Evolutionary conservation across 2,797 vertebrate species (phyloP).

Genomic region (Falco cherrug): DNA sequence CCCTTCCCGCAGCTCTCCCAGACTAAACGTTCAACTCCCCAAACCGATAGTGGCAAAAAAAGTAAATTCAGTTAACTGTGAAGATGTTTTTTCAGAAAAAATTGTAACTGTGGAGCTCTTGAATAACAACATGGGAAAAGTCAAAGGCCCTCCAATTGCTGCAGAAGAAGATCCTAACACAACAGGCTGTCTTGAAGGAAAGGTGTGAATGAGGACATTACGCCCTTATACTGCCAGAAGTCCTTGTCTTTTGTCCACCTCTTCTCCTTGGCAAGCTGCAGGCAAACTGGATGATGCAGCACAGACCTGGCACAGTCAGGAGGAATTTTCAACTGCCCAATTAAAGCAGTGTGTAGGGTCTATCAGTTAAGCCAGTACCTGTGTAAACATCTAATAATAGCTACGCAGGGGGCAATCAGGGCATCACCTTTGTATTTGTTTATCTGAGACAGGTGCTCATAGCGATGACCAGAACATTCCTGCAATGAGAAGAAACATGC

Average conservation of each 20-base stretch:
- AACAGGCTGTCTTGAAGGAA: background rate
- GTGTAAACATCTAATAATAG: background rate
- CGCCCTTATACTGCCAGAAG: background rate
- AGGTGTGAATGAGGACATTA: background rate
- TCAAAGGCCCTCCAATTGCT: background rate
- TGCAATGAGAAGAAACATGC: background rate
- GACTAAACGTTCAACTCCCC: background rate
- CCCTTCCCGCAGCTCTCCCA: background rate
- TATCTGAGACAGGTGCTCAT: background rate
- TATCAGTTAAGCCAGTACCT: background rate
- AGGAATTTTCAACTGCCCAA: background rate
- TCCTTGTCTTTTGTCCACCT: background rate
- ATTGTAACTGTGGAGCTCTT: background rate
- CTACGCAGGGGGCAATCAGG: background rate
- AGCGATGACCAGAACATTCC: background rate
- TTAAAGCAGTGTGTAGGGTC: background rate
- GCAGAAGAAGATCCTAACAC: background rate
- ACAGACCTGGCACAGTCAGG: background rate
- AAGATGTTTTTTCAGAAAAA: background rate
- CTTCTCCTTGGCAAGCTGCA: background rate
- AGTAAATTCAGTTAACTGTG: background rate
- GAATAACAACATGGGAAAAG: background rate
- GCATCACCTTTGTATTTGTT: background rate
- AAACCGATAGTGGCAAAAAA: background rate
- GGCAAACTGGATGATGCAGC: background rate